phyloP scores from a whole-genome alignment of 64 coral and sea anemone genomes.

The Trachythela sp. region DNA sequence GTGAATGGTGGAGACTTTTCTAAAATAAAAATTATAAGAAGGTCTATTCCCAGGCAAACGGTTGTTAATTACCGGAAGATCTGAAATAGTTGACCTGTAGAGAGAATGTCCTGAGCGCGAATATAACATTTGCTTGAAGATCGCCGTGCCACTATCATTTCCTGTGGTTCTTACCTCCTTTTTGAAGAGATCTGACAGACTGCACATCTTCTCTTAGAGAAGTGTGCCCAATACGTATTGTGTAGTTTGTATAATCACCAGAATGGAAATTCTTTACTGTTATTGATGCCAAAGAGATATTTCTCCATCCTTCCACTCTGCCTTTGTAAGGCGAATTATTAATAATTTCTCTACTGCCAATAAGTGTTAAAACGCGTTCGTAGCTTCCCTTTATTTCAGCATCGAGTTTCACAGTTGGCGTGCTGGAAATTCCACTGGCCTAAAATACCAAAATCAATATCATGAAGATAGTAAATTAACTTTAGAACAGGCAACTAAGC shows the following conservation, averaged over 20 bases:
- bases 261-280: background rate
- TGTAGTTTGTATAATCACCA: background rate
- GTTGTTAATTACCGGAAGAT: too few relatives aligned
- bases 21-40: too few relatives aligned
- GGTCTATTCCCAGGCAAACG: too few relatives aligned
- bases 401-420: background rate
- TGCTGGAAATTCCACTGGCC: background rate
- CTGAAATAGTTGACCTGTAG: too few relatives aligned
- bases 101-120: too few relatives aligned
- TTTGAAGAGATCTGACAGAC: background rate
- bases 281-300: background rate
- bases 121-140: too few relatives aligned
- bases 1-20: too few relatives aligned
- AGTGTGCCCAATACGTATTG: background rate
- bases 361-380: background rate
- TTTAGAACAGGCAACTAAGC: background rate
- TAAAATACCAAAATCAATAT: background rate
- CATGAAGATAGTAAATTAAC: background rate
- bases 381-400: background rate
- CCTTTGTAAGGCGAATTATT: background rate
- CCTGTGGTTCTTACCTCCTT: background rate
- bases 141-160: too few relatives aligned
- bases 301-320: background rate
- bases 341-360: background rate
- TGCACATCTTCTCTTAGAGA: background rate